A percentile compares a stretch with the other conserved stretches of the same genome.
Conservation (phyloP, 2,113 vertebrate species). For the Chionodraco myersi region DNA sequence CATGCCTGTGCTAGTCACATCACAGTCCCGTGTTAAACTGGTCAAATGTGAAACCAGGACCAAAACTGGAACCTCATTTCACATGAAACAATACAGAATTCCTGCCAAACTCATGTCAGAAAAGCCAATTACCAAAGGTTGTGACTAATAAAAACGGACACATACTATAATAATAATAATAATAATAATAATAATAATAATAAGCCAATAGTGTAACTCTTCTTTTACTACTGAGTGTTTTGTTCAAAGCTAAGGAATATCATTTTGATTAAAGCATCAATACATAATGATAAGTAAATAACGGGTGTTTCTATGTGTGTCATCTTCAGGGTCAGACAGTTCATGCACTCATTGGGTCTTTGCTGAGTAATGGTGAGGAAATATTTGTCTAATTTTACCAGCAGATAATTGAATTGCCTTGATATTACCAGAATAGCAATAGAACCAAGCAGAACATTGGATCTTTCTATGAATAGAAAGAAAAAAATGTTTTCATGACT, state of each 20-base stretch:
- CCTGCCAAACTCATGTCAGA: neutral
- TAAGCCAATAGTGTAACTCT: neutral
- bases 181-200: neutral
- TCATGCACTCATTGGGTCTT: slow-evolving; percentile 35
- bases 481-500: neutral
- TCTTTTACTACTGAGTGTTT: neutral
- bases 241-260: neutral
- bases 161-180: neutral
- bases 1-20: neutral
- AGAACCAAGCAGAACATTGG: slow-evolving; percentile 39
- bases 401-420: slow-evolving; percentile 77
- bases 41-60: slow-evolving; percentile 32
- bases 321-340: slow-evolving; percentile 62
- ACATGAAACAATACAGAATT: slow-evolving; percentile 44
- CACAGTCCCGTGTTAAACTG: neutral
- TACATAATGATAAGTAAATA: neutral
- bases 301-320: neutral
- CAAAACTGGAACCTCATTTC: slow-evolving; percentile 45
- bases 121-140: neutral
- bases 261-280: neutral
- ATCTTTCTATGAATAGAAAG: slow-evolving; percentile 33
- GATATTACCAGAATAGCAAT: slow-evolving; percentile 64
- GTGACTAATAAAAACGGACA: slow-evolving; percentile 7
- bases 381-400: slow-evolving; percentile 81
- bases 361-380: slow-evolving; percentile 53